Percentiles rank a stretch among this genome's conserved stretches.
Evolutionary conservation across 2,888 invertebrate genomes (phyloP).

Genomic region (Diaperis boleti): DNA sequence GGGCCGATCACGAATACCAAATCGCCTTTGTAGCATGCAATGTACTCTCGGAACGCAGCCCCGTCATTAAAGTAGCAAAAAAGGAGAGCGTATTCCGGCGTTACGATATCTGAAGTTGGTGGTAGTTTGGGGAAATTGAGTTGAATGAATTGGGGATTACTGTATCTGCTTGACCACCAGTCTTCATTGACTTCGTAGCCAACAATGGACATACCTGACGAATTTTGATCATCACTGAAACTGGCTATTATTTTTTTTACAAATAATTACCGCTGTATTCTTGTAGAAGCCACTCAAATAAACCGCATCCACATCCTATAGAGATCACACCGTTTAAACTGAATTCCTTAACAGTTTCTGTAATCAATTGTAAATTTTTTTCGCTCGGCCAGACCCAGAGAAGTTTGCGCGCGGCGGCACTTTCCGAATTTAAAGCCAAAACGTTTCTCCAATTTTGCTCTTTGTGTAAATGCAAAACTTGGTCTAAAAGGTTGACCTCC

Average conservation of each 20-base stretch:
- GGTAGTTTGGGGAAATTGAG: constrained; percentile 70
- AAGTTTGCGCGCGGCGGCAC: constrained; percentile 64
- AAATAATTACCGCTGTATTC: constrained; percentile 73
- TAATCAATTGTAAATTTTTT: constrained; percentile 73
- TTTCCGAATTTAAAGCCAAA: constrained; percentile 65
- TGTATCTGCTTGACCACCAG: constrained; percentile 86
- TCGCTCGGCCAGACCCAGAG: constrained; percentile 83
- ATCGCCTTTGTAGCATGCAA: constrained; percentile 73
- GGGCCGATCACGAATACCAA: constrained; percentile 83
- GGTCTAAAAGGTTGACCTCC: constrained; percentile 65
- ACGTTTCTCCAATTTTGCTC: constrained; percentile 65
- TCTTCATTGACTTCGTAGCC: constrained; percentile 83
- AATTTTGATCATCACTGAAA: constrained; percentile 11
- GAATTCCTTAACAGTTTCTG: constrained; percentile 65
- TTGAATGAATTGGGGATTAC: constrained; percentile 78
- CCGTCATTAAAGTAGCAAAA: constrained; percentile 88
- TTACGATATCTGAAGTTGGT: constrained; percentile 43
- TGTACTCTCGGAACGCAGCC: constrained; percentile 76
- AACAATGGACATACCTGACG: constrained; percentile 65
- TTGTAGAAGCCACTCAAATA: constrained; percentile 84
- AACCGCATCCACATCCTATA: constrained; percentile 83
- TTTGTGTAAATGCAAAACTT: constrained; percentile 65
- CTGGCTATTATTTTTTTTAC: not conserved
- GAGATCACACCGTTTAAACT: constrained; percentile 72
- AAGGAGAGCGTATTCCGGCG: constrained; percentile 71